Base-by-base conservation (phyloP, 2,113 vertebrate genomes). In the Lampris megalopsis region DNA sequence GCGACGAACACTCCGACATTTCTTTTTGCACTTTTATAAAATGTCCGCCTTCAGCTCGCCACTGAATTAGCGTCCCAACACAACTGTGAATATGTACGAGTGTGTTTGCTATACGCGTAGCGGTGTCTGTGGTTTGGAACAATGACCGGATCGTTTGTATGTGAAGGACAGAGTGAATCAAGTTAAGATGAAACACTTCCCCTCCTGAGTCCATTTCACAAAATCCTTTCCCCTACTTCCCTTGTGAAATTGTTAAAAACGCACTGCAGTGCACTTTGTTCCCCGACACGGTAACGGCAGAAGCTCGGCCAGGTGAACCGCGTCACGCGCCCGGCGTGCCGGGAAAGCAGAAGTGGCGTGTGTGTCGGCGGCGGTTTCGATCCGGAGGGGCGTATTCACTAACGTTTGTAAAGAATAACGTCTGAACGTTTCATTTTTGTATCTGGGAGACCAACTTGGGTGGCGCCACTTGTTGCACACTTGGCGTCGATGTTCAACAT, bases 191-290 rank as follows among this genome's bases (percentile, higher is more conserved):
- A 57, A 57, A 24, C 13, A 2, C 35, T 24, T 36, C 24, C 3
- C 49, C 64, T 11, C 67, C 63, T 70, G 11, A 79, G 6, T 52
- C 64, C 41, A 58, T 59, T 45, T 60, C 4, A 49, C 35, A 1
- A 13, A 41, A 45, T 42, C 36, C 8, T 45, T 75, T 63, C 35
- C 67, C 8, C 10, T 54, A 43, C 35, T 61, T 76, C 50, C 13
- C n/a, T 57, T 57, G 35, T 56, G 37, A 36, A 42, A 45, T 57
- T 77, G 24, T 67, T 63, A 48, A 77, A 74, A 73, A 42, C 40
- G 50, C 58, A 35, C 62, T 73, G 63, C 65, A 63, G n/a, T 77
- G 82, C 85, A 90, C 87, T 86, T 91, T 92, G 75, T 45, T 81
- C 48, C 52, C 37, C 47, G 24, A 24, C 24, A 24, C 24, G 24